These are phyloP conservation scores for Pycnonotus jocosus DNA, from an alignment of 2,113 vertebrate species.

Conservation along the genomic window DNA sequence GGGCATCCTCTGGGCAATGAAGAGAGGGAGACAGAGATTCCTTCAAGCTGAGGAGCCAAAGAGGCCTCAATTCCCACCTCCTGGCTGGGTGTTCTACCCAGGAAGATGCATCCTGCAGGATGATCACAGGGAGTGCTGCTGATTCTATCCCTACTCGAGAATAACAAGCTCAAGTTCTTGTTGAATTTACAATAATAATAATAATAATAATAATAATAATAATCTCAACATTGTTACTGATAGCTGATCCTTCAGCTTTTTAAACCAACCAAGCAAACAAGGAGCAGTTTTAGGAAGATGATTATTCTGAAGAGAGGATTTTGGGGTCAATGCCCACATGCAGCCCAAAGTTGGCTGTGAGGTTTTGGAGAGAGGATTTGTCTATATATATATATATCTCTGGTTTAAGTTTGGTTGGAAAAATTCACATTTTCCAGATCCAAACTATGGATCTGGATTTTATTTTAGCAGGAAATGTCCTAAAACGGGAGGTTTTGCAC, in stretches of 20 bases:
- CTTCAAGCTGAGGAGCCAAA: not conserved
- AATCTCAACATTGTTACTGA: too few species aligned
- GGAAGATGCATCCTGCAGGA: not conserved
- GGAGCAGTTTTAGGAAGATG: not conserved
- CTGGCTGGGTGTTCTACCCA: not conserved
- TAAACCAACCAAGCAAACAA: not conserved
- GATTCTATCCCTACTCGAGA: not conserved
- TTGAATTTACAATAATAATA: too few species aligned
- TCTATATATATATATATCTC: fast-evolving
- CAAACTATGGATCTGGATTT: not conserved
- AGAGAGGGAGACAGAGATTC: not conserved
- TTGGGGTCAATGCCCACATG: not conserved
- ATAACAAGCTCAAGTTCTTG: too few species aligned
- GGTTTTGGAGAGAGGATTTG: not conserved
- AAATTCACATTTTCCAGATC: not conserved
- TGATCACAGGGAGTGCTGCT: not conserved
- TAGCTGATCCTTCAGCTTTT: not conserved
- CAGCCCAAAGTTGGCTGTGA: not conserved
- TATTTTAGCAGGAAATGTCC: not conserved
- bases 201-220: too few species aligned
- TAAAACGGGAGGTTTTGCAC: not conserved
- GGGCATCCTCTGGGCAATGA: not conserved
- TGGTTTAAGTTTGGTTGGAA: not conserved
- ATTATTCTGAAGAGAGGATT: not conserved
- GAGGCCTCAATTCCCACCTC: not conserved